A percentile compares a stretch with the other conserved stretches of the same genome.
Conservation (phyloP, 2,888 invertebrate species). For the Hesperia comma region DNA sequence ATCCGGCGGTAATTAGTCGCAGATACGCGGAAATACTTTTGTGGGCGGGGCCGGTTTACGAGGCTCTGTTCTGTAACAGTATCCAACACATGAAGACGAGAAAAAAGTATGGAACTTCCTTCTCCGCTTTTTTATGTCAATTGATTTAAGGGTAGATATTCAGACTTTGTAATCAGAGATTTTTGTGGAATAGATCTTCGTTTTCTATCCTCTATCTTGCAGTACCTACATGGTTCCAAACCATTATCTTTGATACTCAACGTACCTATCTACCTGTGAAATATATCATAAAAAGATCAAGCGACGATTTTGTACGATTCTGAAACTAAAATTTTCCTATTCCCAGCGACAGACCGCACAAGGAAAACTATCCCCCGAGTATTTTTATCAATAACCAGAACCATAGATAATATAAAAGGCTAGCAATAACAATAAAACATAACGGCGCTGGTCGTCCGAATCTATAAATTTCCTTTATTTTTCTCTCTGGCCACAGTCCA, state of each 20-base stretch:
- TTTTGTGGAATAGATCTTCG: too few species aligned
- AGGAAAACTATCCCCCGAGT: slow-evolving; percentile 43
- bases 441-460: slow-evolving; percentile 55
- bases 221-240: too few species aligned
- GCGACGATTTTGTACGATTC: neutral
- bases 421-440: slow-evolving; percentile 77
- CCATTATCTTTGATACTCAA: too few species aligned
- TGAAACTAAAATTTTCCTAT: neutral
- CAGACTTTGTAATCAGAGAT: too few species aligned
- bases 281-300: neutral
- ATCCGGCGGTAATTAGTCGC: slow-evolving; percentile 65
- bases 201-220: too few species aligned
- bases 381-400: slow-evolving; percentile 60
- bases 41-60: neutral
- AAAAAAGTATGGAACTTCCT: too few species aligned
- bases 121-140: too few species aligned
- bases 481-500: slow-evolving; percentile 58
- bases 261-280: too few species aligned
- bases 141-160: too few species aligned
- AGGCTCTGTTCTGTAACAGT: neutral
- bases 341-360: slow-evolving; percentile 1
- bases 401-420: slow-evolving; percentile 68
- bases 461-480: slow-evolving; percentile 68
- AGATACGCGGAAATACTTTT: slow-evolving; percentile 37
- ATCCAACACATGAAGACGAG: too few species aligned